These are phyloP conservation scores for Ericerus pela DNA, from an alignment of 1,140 invertebrate species.

Conservation along the genomic window DNA sequence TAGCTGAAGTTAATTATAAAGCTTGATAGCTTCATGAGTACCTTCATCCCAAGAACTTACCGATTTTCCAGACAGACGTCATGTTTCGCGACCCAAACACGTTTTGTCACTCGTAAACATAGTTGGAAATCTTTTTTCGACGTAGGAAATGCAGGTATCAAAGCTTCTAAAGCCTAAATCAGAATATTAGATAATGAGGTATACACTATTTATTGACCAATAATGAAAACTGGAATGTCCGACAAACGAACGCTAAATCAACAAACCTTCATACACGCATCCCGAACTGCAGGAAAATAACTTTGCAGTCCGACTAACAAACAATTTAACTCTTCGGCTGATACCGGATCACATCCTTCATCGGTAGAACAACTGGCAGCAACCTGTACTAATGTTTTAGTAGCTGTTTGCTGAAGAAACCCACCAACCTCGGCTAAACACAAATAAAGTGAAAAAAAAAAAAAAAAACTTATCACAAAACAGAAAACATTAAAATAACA, in stretches of 20 bases:
- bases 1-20: no score
- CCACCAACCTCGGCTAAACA: conserved; percentile 41
- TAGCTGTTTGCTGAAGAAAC: conserved; percentile 57
- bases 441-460: neutral
- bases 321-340: conserved; percentile 53
- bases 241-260: conserved; percentile 4
- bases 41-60: conserved; percentile 27
- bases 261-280: conserved; percentile 52
- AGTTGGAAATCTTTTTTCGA: conserved; percentile 42
- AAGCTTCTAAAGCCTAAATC: conserved; percentile 28
- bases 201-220: conserved; percentile 1
- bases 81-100: conserved; percentile 63
- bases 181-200: conserved; percentile 9
- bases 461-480: neutral
- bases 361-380: conserved; percentile 49
- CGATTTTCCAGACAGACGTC: conserved; percentile 53
- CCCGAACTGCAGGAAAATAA: conserved; percentile 51
- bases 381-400: conserved; percentile 58
- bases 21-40: no score
- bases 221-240: neutral
- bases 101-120: conserved; percentile 43
- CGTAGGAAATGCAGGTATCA: conserved; percentile 46
- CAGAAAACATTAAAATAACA: neutral
- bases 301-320: conserved; percentile 63
- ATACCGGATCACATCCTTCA: conserved; percentile 42